Evolutionary conservation across 2,113 vertebrate genomes (phyloP), one percentile per base, ranked within the genome.

Genomic region (Apodemus sylvaticus): DNA sequence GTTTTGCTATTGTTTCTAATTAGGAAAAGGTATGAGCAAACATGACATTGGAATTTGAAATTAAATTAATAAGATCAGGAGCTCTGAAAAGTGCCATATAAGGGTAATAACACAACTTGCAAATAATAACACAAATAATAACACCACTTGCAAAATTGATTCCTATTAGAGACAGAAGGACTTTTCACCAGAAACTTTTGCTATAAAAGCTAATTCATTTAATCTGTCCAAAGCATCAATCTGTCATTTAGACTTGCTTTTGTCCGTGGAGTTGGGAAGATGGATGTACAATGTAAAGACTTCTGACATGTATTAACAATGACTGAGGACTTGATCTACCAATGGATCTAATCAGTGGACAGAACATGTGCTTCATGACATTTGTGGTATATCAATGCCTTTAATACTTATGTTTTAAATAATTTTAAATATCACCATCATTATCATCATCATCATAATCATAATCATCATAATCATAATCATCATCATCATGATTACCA

Each of bases 1-100:
- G 4, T 13, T 88, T 86, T 42, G 8, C 31, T 88, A 20, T 13
- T 85, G 0, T 82, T 92, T 94, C 42, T 88, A 42, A 3, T 76
- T 71, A 64, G 60, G 39, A 87, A 36, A 26, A 5, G 5, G 68
- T 70, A 64, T 26, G 42, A 53, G 7, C 13, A 74, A 87, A 88
- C 5, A 83, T 51, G 45, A 24, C 17, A 62, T 31, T 74, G 62
- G 1, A 83, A 87, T 29, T 39, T 85, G n/a, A 88, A 51, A 78
- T 64, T 55, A 90, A 94, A 10, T 78, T 62, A 93, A 42, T 79
- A 62, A 87, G 89, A 90, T 42, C 19, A 76, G 55, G 79, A 91
- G 93, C 39, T 60, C 60, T 58, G n/a, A 79, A 90, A 51, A 85
- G 55, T 7, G 0, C 19, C 29, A 62, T 42, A 4, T 12, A 58